Base-by-base conservation (phyloP, 2,113 vertebrate genomes). In the Pangasianodon gigas region DNA sequence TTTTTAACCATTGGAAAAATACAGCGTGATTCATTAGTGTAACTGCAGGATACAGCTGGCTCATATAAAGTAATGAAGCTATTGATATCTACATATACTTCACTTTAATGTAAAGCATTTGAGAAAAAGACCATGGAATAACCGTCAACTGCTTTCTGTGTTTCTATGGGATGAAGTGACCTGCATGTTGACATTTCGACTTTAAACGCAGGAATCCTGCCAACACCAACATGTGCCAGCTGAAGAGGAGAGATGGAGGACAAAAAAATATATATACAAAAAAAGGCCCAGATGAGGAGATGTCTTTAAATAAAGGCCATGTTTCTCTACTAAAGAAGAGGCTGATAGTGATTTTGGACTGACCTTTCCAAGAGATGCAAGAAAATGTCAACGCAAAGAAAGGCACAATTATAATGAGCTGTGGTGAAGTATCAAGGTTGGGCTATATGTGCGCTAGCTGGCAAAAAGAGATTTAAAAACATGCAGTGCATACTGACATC, bases 121-220 rank as follows among this genome's bases (percentile, higher is more conserved):
- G 48, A 51, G 71, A 86, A 86, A 80, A 67, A 79, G 54, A 10
- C 44, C 83, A 62, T n/a, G 10, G 67, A n/a, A 56, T 67, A n/a
- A 67, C 10, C 16, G 5, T 29, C 52, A 14, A 21, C 84, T 48
- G 65, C 26, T 44, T 69, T 18, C n/a, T 24, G 14, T 67, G 58
- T 67, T 81, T 80, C 84, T 41, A 44, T 44, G 71, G 29, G 60
- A 48, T 56, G 10, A 75, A 75, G 56, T 60, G n/a, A 54, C 21
- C 84, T 69, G 48, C 84, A 67, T 86, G 14, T 32, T 85, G 83
- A 89, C 56, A 89, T 89, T 85, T 65, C 11, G 37, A 67, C 19
- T 16, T 81, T 54, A 86, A 82, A 69, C 48, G 56, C 18, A 56
- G 32, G 44, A 79, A 41, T n/a, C 2, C 13, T 89, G 88, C 74